phyloP scores from a whole-genome alignment of 2,797 vertebrate genomes.

The Catostomus latipinnis region DNA sequence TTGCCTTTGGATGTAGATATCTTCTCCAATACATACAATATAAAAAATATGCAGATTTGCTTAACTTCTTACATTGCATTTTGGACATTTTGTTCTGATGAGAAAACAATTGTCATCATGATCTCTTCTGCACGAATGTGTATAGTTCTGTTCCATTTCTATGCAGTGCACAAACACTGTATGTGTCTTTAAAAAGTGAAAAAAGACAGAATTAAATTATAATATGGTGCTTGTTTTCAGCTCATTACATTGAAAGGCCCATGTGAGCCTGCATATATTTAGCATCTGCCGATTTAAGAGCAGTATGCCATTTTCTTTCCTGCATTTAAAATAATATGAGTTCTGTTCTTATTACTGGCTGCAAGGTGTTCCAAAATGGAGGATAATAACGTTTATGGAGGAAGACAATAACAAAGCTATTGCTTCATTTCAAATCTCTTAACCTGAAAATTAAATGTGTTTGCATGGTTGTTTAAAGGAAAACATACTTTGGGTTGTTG shows the following conservation, averaged over 20 bases:
- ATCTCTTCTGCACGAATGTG: no score
- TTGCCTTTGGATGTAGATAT: slow-evolving; percentile 4
- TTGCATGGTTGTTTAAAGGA: slow-evolving; percentile 21
- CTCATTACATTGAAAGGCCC: slow-evolving; percentile 26
- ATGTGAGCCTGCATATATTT: slow-evolving; percentile 32
- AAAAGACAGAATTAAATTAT: not conserved
- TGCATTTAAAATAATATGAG: slow-evolving; percentile 37
- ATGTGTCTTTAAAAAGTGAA: not conserved
- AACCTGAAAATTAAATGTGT: slow-evolving; percentile 44
- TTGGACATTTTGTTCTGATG: no score
- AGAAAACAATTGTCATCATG: no score
- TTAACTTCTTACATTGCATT: no score
- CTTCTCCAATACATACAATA: not conserved
- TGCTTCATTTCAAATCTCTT: slow-evolving; percentile 48
- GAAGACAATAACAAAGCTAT: slow-evolving; percentile 54
- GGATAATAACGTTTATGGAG: slow-evolving; percentile 55
- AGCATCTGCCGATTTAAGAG: slow-evolving; percentile 22
- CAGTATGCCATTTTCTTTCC: slow-evolving; percentile 28
- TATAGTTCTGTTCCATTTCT: no score
- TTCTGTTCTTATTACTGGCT: slow-evolving; percentile 45
- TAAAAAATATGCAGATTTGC: not conserved
- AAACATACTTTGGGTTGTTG: slow-evolving; percentile 27
- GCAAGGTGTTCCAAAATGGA: slow-evolving; percentile 50
- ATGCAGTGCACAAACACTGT: not conserved
- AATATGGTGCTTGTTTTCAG: slow-evolving; percentile 15